Evolutionary conservation across 1,140 invertebrate genomes (phyloP).

Genomic region (Drosophila sulfurigaster): DNA sequence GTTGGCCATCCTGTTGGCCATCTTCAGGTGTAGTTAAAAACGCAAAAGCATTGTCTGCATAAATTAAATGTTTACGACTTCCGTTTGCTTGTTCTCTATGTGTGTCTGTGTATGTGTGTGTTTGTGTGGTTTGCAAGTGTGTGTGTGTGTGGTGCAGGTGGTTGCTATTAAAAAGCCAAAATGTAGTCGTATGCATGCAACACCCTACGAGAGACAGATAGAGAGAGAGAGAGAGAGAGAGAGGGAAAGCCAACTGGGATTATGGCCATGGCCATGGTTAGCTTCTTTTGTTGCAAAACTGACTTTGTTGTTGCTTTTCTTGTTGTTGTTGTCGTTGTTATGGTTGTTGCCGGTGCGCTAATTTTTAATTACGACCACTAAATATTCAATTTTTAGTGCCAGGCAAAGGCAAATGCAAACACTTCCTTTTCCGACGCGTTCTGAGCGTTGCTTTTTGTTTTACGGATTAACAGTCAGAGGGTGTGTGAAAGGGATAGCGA

Average conservation of each 20-base stretch:
- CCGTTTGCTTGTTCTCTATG: conserved; percentile 35
- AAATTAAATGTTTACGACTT: conserved; percentile 82
- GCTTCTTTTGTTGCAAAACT: conserved; percentile 32
- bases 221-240: neutral
- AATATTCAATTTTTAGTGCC: conserved; percentile 82
- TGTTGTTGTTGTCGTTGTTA: conserved; percentile 41
- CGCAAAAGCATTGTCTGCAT: conserved; percentile 77
- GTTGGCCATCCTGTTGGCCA: conserved; percentile 52
- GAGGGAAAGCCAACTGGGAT: conserved; percentile 41
- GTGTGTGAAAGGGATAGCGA: conserved; percentile 3
- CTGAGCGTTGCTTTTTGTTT: conserved; percentile 55
- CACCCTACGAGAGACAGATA: conserved; percentile 13
- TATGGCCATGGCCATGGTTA: conserved; percentile 54
- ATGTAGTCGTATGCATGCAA: conserved; percentile 51
- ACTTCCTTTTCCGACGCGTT: conserved; percentile 55
- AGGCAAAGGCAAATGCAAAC: conserved; percentile 59
- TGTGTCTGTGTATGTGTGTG: conserved; percentile 20
- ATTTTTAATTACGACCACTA: conserved; percentile 82
- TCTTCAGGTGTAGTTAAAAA: conserved; percentile 75
- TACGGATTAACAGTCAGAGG: conserved; percentile 51
- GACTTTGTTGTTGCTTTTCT: conserved; percentile 40
- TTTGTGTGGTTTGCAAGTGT: conserved; percentile 11
- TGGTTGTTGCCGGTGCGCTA: conserved; percentile 60
- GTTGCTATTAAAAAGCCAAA: conserved; percentile 75
- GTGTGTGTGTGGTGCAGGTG: conserved; percentile 31